Base-by-base conservation (phyloP, 2,797 vertebrate species). In the Phoxinus dragarum region DNA sequence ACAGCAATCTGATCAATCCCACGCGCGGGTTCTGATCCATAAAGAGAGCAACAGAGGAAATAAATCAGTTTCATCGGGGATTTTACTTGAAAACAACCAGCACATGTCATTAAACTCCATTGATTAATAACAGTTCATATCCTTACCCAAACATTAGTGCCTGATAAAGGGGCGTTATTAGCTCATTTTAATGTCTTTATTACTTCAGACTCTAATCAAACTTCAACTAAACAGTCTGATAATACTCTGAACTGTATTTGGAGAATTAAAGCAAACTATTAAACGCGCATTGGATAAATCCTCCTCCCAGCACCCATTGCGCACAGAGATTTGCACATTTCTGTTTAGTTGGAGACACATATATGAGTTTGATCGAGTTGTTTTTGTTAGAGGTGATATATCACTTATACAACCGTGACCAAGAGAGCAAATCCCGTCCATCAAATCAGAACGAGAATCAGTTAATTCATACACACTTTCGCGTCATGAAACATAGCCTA, bases 391-490 rank as follows among this genome's bases (percentile, higher is more conserved):
- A 34, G 4, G n/a, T 27, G 21, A 19, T 3, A 47, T 10, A 0
- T 59, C 56, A n/a, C 21, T 23, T 9, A 34, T 36, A 23, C 42
- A 52, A 21, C 4, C 27, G 31, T n/a, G 78, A 56, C 56, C 66
- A 52, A 6, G 74, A n/a, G 67, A 38, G 31, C 11, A 54, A 68
- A 49, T n/a, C 44, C 31, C 2, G 27, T 68, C 64, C 23, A 19
- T 81, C 66, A 69, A 17, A 81, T 34, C 80, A 69, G 11, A 7
- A 11, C 47, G 34, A 54, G 79, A 71, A 81, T 17, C 80, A 34
- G 10, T 44, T 42, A 11, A 47, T 2, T 42, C 44, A 47, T 2
- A 49, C 47, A 49, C 47, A 49, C 47, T 49, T 49, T 17, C 14
- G 72, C 34, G 72, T 14, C 49, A 10, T 21, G 23, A 36, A 36